These are phyloP conservation scores for Actinostola sp. DNA, from an alignment of 92 coral and sea anemone species.

Conservation along the genomic window DNA sequence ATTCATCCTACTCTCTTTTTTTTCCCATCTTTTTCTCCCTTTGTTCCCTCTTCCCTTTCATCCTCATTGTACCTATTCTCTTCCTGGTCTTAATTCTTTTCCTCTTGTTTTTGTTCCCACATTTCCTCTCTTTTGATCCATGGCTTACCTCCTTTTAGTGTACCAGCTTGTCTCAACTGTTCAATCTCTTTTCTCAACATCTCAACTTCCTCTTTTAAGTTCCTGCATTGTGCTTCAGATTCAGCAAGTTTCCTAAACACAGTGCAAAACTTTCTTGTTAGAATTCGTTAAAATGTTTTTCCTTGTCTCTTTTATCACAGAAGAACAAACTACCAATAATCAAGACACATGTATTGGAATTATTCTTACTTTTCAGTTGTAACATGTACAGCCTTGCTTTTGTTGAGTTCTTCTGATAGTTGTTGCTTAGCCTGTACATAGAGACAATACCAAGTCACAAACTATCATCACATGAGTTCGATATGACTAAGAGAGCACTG, in stretches of 20 bases:
- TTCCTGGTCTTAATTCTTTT: background rate
- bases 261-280: background rate
- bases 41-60: background rate
- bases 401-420: conserved; percentile 83
- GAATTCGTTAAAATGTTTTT: background rate
- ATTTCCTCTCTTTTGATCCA: background rate
- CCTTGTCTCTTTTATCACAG: background rate
- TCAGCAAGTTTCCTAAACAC: conserved; percentile 82
- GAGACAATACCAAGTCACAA: too few relatives aligned
- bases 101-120: background rate
- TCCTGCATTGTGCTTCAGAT: conserved; percentile 76
- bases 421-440: conserved; percentile 81
- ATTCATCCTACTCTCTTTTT: too few relatives aligned
- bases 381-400: conserved; percentile 77
- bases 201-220: conserved; percentile 80
- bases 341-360: background rate
- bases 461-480: too few relatives aligned
- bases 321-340: background rate
- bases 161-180: conserved; percentile 65
- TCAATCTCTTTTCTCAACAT: conserved; percentile 83
- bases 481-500: too few relatives aligned
- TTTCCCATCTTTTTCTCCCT: too few relatives aligned
- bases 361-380: conserved; percentile 86
- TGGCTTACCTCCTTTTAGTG: conserved; percentile 64
- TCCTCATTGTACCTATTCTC: background rate